Conservation (phyloP, 2,113 vertebrate species). For the Engystomops pustulosus region DNA sequence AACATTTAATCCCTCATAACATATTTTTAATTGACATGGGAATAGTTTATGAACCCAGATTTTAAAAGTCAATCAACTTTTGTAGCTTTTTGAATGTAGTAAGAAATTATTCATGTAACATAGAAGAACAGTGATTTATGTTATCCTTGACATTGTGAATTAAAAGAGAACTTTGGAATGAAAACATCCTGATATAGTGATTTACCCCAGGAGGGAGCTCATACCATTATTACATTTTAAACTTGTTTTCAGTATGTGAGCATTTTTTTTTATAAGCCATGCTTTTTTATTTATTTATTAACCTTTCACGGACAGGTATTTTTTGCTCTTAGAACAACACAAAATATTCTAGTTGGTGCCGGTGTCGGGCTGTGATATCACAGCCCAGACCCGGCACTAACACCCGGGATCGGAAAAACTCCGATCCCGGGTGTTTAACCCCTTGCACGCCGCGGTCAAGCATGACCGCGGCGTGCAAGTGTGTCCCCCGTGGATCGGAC, state of each 20-base stretch:
- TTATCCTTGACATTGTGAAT: slow-evolving; percentile 71
- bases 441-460: too few relatives aligned
- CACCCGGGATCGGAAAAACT: too few relatives aligned
- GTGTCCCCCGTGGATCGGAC: too few relatives aligned
- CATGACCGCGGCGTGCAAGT: too few relatives aligned
- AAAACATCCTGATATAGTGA: slow-evolving; percentile 17
- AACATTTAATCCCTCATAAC: slow-evolving; percentile 59
- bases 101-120: slow-evolving; percentile 80
- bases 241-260: not conserved
- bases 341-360: too few relatives aligned
- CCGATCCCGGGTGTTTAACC: too few relatives aligned
- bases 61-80: slow-evolving; percentile 90
- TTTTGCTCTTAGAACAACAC: too few relatives aligned
- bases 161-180: slow-evolving; percentile 67
- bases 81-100: slow-evolving; percentile 82
- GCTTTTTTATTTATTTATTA: not conserved
- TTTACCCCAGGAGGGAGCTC: not conserved
- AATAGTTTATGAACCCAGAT: slow-evolving; percentile 83
- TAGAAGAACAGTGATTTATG: slow-evolving; percentile 71
- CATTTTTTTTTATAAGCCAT: not conserved
- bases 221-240: slow-evolving; percentile 15
- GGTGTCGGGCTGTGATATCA: too few relatives aligned
- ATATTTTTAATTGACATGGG: slow-evolving; percentile 73
- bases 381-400: too few relatives aligned
- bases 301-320: not conserved